Base-by-base conservation (phyloP, 1,140 invertebrate genomes). In the Drosophila melanica region DNA sequence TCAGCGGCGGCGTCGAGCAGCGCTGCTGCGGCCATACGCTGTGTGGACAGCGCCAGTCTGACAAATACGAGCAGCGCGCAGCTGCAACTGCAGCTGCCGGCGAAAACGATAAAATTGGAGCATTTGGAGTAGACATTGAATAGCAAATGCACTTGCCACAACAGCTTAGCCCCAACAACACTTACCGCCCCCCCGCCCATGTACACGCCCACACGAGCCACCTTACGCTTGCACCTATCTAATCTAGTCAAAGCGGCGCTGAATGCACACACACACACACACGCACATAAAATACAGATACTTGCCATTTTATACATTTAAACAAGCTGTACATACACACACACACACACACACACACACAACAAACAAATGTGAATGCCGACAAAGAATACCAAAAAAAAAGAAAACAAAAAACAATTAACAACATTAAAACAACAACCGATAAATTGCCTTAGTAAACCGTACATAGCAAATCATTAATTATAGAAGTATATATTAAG, bases 161-260 rank as follows among this genome's bases (percentile, higher is more conserved):
- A 50, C 23, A 27, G 27, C 27, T 7, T 7, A 27, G 27, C 27
- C 27, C 27, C 27, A 6, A 7, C 23, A n/a, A 47, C 14, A 16
- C 20, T 23, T 42, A 4, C 7, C 11, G n/a, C 18, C 33, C 27
- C 8, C n/a, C 9, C 23, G 4, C 35, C 37, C 45, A 14, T n/a
- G 9, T 6, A 3, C 10, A 1, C 27, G 7, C 39, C 8, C 53
- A 39, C 11, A 39, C 16, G 27, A 68, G 37, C 44, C 42, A 71
- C 23, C 30, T 33, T 33, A 66, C 20, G 20, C 20, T 51, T 51
- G 39, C 55, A 73, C 59, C 16, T 79, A 63, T 66, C 67, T 44
- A 77, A 84, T 84, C 80, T 84, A 84, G 80, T 84, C 80, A 84
- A 79, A 62, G 59, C 77, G 51, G 77, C 72, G 68, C 68, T 75